Evolutionary conservation across 2,797 vertebrate species (phyloP), one percentile per base, ranked within the genome.

Genomic region (Sebastes diaconus): DNA sequence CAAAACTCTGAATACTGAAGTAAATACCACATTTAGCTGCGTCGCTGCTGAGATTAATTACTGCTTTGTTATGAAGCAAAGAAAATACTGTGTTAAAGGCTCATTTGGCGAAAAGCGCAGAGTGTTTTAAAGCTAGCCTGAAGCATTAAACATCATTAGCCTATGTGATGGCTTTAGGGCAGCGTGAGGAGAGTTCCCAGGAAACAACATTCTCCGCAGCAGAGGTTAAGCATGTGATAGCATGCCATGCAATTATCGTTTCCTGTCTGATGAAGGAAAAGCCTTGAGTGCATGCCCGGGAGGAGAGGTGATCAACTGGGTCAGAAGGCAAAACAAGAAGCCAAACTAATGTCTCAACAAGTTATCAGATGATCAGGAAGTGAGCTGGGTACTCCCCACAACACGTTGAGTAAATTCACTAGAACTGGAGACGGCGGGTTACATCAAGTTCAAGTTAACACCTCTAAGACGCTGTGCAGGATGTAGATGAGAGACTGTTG

Each of bases 231-330:
- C 91, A 75, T 92, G 93, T 91, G 88, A 87, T 46, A 67, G 77
- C 91, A 73, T 34, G 86, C 81, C 67, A 20, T 16, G 76, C 75
- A 85, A 75, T 77, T 73, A 78, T 71, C 65, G 74, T 68, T 93
- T 93, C 90, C 91, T 89, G 87, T 85, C 58, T 70, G 72, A 84
- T 78, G 65, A 77, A 76, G 82, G 79, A 36, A 79, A 77, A 25
- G 63, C 77, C 85, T 78, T 32, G 22, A 87, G 81, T 11, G 50
- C n/a, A 70, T 39, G 61, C 42, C 54, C 4, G 16, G 68, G 57
- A 79, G 42, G 36, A 67, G 85, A 68, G 65, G 68, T 39, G 78
- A 61, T 61, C 81, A 86, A 92, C 76, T 71, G 42, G 73, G 81
- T 87, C 73, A 90, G 76, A 77, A 73, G 79, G 72, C 72, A 83